Base-by-base conservation (phyloP, 1,140 invertebrate species). In the Drosophila littoralis region DNA sequence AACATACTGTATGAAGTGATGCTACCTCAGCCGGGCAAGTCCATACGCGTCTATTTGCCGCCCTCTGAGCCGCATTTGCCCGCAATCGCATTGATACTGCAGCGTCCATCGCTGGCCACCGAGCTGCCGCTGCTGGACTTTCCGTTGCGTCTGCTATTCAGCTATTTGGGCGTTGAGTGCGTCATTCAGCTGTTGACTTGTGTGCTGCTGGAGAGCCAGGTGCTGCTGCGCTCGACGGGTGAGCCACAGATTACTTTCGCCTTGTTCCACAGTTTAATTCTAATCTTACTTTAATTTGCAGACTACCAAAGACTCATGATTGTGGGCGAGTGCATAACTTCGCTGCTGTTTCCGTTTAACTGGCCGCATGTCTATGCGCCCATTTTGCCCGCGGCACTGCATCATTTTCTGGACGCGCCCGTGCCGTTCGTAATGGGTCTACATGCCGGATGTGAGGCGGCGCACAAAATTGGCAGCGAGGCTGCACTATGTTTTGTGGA, bases 311-410 rank as follows among this genome's bases (percentile, higher is more conserved):
- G 96, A 86, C 93, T 99, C 70, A 99, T 99, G 98, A 93, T 99
- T 48, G 97, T 99, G 2, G 97, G 98, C 12, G 99, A 99, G 93
- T 97, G 97, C 79, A 95, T 99, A 51, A 97, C 96, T 33, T 94
- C 96, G 0, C 93, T 99, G 22, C 93, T 99, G 4, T 97, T 99
- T 91, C 99, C 99, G 0, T 99, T 99, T 92, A 94, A 95, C 6
- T 99, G 99, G 99, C 98, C 98, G 59, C 98, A 99, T 93, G 98
- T 99, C 0, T 99, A 99, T 93, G 99, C 99, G 28, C 99, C 99
- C 6, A 99, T 99, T 86, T 93, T 99, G 72, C 99, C 99, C 1
- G 96, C 98, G 17, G 97, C 98, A 13, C 93, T 99, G 50, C 96
- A 98, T 80, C 98, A 99, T 91, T 99, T 99, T 93, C 94, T 99